A percentile compares a stretch with the other conserved stretches of the same genome.
Conservation (phyloP, 2,888 invertebrate genomes). For the Morpho helenor region DNA sequence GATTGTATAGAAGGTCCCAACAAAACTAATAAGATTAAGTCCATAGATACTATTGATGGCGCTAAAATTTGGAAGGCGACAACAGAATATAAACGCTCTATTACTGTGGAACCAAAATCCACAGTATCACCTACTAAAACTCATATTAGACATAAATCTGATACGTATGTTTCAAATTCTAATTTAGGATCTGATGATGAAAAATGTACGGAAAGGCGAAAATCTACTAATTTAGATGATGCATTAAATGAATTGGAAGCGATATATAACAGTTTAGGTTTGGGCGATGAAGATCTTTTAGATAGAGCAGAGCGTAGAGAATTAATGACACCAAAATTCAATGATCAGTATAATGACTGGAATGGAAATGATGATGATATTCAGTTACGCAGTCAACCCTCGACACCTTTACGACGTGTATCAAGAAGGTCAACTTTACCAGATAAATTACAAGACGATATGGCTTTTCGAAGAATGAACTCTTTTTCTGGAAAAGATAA, state of each 20-base stretch:
- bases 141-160: slow-evolving; percentile 69
- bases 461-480: slow-evolving; percentile 87
- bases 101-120: slow-evolving; percentile 57
- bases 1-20: slow-evolving; percentile 42
- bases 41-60: slow-evolving; percentile 44
- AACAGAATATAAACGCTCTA: slow-evolving; percentile 67
- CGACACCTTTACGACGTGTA: slow-evolving; percentile 62
- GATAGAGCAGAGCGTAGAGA: slow-evolving; percentile 89
- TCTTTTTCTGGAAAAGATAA: slow-evolving; percentile 73
- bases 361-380: slow-evolving; percentile 73
- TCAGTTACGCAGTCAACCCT: slow-evolving; percentile 66
- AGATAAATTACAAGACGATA: slow-evolving; percentile 86
- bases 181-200: slow-evolving; percentile 70
- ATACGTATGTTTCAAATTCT: slow-evolving; percentile 55
- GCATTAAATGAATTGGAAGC: slow-evolving; percentile 93
- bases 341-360: slow-evolving; percentile 71
- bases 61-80: slow-evolving; percentile 72
- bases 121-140: slow-evolving; percentile 61
- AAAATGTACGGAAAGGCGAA: slow-evolving; percentile 74
- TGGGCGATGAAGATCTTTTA: slow-evolving; percentile 89
- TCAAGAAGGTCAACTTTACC: slow-evolving; percentile 75
- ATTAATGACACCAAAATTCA: slow-evolving; percentile 77
- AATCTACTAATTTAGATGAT: slow-evolving; percentile 90
- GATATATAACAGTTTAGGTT: slow-evolving; percentile 92
- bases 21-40: slow-evolving; percentile 53